Conservation (phyloP, 2,888 invertebrate species). For the Shargacucullia verbasci region DNA sequence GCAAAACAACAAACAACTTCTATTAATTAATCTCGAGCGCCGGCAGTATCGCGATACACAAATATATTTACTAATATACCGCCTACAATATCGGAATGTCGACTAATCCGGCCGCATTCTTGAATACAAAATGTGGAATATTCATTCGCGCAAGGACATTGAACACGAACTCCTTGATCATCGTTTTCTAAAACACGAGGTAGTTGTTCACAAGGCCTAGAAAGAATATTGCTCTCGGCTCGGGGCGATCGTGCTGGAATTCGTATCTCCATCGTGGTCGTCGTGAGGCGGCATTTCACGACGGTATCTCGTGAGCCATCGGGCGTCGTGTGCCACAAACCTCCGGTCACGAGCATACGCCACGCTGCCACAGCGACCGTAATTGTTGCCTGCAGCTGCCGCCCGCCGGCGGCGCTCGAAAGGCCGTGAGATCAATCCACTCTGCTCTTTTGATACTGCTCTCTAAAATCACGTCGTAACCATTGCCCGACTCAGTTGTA, state of each 20-base stretch:
- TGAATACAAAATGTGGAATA: conserved; percentile 79
- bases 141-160: conserved; percentile 79
- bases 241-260: conserved; percentile 79
- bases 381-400: conserved; percentile 85
- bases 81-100: conserved; percentile 79
- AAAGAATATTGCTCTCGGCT: conserved; percentile 67
- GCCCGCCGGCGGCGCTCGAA: conserved; percentile 72
- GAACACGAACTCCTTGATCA: conserved; percentile 59
- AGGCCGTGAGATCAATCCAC: conserved; percentile 76
- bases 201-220: conserved; percentile 38
- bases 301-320: conserved; percentile 84
- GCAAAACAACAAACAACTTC: conserved; percentile 59
- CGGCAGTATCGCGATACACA: conserved; percentile 71
- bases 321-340: conserved; percentile 77
- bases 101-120: conserved; percentile 84
- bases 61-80: conserved; percentile 83
- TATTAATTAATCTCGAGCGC: conserved; percentile 76
- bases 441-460: conserved; percentile 59
- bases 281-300: conserved; percentile 87
- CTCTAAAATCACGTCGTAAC: conserved; percentile 41
- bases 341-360: conserved; percentile 86
- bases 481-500: conserved; percentile 19
- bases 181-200: conserved; percentile 47
- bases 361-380: conserved; percentile 77
- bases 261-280: conserved; percentile 73